phyloP scores from a whole-genome alignment of 2,113 vertebrate genomes.

The Chaenogobius annularis region DNA sequence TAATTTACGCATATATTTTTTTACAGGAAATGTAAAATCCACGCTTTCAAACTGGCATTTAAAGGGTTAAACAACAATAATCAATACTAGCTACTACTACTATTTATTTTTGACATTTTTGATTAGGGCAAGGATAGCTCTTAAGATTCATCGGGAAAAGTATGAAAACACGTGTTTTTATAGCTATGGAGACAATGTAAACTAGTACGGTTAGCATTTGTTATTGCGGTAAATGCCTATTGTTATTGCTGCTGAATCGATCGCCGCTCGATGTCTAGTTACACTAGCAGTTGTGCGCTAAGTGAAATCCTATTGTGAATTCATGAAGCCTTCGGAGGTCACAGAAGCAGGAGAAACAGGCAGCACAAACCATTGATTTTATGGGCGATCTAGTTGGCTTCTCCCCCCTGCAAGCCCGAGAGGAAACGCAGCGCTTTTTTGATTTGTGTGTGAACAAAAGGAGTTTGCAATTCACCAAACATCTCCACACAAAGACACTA shows the following conservation, averaged over 20 bases:
- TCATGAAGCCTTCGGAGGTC: constrained; percentile 26
- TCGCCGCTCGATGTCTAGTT: constrained; percentile 12
- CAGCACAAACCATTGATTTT: constrained; percentile 23
- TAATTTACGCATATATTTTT: too few relatives aligned
- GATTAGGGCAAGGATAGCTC: too few relatives aligned
- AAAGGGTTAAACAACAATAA: too few relatives aligned
- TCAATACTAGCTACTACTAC: too few relatives aligned
- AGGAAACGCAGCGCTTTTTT: background rate
- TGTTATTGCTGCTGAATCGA: constrained; percentile 11
- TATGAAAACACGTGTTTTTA: background rate
- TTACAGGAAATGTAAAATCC: too few relatives aligned
- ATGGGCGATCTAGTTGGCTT: constrained; percentile 3
- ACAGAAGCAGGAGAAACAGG: constrained; percentile 22
- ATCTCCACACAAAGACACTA: background rate
- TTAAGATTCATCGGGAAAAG: background rate
- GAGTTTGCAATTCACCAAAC: background rate
- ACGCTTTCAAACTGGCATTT: too few relatives aligned
- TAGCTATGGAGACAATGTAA: background rate
- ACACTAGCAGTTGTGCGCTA: constrained; percentile 19
- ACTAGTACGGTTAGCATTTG: too few relatives aligned
- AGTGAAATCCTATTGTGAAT: constrained; percentile 45
- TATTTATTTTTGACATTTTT: too few relatives aligned
- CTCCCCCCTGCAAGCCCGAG: background rate
- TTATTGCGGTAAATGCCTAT: background rate
- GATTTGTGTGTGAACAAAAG: constrained; percentile 7